Evolutionary conservation across 2,888 invertebrate genomes (phyloP).

Genomic region (Athrips mouffetella): DNA sequence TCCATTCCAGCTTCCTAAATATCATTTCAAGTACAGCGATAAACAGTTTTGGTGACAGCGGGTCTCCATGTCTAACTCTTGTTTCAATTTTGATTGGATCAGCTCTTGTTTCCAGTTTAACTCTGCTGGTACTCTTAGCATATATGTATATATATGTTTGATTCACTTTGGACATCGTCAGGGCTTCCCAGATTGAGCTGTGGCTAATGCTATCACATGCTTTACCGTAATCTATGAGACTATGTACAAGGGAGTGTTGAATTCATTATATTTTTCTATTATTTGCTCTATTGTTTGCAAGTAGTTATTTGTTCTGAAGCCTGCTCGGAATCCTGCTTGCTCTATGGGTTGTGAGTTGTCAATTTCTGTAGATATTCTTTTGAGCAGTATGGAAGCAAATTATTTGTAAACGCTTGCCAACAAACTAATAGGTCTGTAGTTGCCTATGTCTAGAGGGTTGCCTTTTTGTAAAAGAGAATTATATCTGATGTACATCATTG

Average conservation of each 20-base stretch:
- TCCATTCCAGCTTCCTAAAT: not conserved
- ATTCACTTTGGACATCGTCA: conserved; percentile 8
- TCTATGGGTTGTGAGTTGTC: not conserved
- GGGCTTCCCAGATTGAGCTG: conserved; percentile 17
- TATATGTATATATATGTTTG: conserved; percentile 17
- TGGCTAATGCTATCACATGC: conserved; percentile 20
- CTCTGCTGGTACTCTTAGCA: conserved; percentile 9
- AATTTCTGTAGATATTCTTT: not conserved
- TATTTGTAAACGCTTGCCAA: not conserved
- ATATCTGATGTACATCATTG: conserved; percentile 26
- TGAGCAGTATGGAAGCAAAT: not conserved
- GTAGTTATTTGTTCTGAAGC: conserved; percentile 18
- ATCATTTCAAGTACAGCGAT: conserved; percentile 7
- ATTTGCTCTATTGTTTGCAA: conserved; percentile 20
- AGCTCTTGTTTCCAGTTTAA: conserved; percentile 25
- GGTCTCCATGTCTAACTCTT: conserved; percentile 16
- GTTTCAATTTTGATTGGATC: not conserved
- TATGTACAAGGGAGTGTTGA: conserved; percentile 16
- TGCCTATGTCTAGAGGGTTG: conserved; percentile 24
- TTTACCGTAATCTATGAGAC: conserved; percentile 20
- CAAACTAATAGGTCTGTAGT: conserved; percentile 14
- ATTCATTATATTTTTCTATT: conserved; percentile 18
- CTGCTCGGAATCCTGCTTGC: conserved; percentile 10
- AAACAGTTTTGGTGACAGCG: conserved; percentile 14
- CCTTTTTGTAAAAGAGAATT: conserved; percentile 27